Evolutionary conservation across 2,888 invertebrate genomes (phyloP), one percentile per base, ranked within the genome.

Genomic region (Hirtodrosophila trivittata): DNA sequence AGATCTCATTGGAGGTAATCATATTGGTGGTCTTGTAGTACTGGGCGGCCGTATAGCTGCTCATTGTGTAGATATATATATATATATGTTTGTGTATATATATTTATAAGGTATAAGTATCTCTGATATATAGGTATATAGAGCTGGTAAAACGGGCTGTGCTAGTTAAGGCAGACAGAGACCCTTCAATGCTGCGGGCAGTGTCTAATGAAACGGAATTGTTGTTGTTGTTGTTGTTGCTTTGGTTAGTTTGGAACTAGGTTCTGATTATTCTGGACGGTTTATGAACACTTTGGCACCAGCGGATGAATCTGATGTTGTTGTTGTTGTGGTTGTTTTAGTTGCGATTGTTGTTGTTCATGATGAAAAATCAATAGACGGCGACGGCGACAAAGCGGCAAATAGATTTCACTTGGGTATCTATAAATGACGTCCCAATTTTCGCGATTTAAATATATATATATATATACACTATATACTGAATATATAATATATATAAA

Each of bases 1-100:
- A 88, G 67, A 88, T 87, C 77, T 88, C 88, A 73, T 88, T 88
- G 65, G 88, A 88, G 73, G 89, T 88, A 82, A 88, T 86, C 88
- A 88, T 88, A 78, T 86, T 87, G 77, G 87, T 75, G 83, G 86
- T 85, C 77, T 86, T 80, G 82, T 83, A 83, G 75, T 83, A 82
- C 42, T 68, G 80, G 67, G 81, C 85, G 62, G 74, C 81, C 65
- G 85, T 87, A 66, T 87, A 86, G 75, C 85, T 85, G 64, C 77
- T 83, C 85, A 81, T 85, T 73, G 39, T 84, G 75, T 66, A 49
- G 28, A 54, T 45, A 16, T 60, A 35, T 66, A 13, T 10, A 32
- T 43, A 42, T 26, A 8, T 43, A 42, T 52, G 10, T 52, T 4
- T 43, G 25, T 47, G 14, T 59, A 18, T 45, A 13, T 30, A 6